Conservation (phyloP, 1,140 invertebrate species). For the Hylaeus volcanicus region DNA sequence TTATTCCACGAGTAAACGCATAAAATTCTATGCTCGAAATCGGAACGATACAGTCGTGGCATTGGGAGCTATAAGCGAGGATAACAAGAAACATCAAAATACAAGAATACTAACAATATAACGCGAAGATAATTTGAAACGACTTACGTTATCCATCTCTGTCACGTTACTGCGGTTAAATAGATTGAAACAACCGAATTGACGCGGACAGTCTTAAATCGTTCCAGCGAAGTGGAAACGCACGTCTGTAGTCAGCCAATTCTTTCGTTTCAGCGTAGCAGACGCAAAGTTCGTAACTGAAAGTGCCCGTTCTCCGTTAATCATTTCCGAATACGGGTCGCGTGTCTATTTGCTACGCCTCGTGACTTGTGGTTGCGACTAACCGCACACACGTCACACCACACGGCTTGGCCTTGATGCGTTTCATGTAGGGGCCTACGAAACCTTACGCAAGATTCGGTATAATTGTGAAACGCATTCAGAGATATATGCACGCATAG, state of each 20-base stretch:
- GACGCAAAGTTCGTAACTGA: not conserved
- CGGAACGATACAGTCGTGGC: too few relatives aligned
- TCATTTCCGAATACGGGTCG: conserved; percentile 65
- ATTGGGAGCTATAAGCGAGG: too few relatives aligned
- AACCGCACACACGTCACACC: conserved; percentile 71
- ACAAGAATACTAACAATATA: too few relatives aligned
- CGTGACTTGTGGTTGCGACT: conserved; percentile 71
- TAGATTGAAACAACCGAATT: not conserved
- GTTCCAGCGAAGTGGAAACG: not conserved
- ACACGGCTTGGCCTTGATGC: conserved; percentile 68
- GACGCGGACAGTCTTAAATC: not conserved
- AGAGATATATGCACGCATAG: not conserved
- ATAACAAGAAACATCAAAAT: too few relatives aligned
- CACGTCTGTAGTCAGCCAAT: not conserved
- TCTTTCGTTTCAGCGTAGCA: too few relatives aligned
- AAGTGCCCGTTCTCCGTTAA: conserved; percentile 14
- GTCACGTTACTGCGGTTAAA: not conserved
- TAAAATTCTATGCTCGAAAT: too few relatives aligned
- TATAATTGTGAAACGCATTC: not conserved
- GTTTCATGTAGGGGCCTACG: conserved; percentile 62
- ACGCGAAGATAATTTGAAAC: too few relatives aligned
- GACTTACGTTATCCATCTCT: too few relatives aligned
- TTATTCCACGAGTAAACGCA: too few relatives aligned
- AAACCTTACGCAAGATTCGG: conserved; percentile 59
- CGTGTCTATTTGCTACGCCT: conserved; percentile 70